Percentiles rank a stretch among this genome's conserved stretches.
These are phyloP conservation scores for Resseliella maxima DNA, from an alignment of 2,888 invertebrate species.

Conservation along the genomic window DNA sequence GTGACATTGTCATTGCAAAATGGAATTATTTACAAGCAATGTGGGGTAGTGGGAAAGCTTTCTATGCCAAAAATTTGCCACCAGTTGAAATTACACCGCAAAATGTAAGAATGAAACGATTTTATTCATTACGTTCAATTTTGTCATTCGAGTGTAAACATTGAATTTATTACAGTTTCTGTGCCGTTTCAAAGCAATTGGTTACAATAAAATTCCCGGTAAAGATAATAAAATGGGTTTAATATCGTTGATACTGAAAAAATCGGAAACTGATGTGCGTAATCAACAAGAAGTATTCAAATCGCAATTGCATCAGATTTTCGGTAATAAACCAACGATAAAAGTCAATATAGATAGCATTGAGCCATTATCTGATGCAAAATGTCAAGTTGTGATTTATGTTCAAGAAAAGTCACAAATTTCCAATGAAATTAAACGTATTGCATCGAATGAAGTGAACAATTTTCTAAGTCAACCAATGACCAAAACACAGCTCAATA, in stretches of 20 bases:
- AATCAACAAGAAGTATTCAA: constrained; percentile 78
- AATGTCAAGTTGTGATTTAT: constrained; percentile 80
- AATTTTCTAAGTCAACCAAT: constrained; percentile 77
- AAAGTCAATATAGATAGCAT: constrained; percentile 81
- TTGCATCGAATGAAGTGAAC: constrained; percentile 79
- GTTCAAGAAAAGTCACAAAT: constrained; percentile 77
- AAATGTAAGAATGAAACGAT: constrained; percentile 70
- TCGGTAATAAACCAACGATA: constrained; percentile 88
- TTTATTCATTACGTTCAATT: too few species aligned
- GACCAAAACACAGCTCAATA: constrained; percentile 78
- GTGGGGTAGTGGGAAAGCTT: constrained; percentile 76
- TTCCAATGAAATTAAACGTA: constrained; percentile 74
- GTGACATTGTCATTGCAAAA: constrained; percentile 91
- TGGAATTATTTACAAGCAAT: constrained; percentile 92
- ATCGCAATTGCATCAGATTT: constrained; percentile 74
- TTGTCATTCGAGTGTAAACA: too few species aligned
- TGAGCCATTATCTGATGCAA: constrained; percentile 81
- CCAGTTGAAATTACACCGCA: constrained; percentile 87
- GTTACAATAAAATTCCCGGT: constrained; percentile 88
- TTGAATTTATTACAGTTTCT: constrained; percentile 70
- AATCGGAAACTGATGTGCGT: constrained; percentile 72
- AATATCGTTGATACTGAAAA: constrained; percentile 86
- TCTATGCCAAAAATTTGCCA: constrained; percentile 80
- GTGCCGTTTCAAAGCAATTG: constrained; percentile 94
- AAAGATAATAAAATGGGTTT: constrained; percentile 92